Evolutionary conservation across 2,797 vertebrate genomes (phyloP), one percentile per base, ranked within the genome.

Genomic region (Muraenolepis orangiensis): DNA sequence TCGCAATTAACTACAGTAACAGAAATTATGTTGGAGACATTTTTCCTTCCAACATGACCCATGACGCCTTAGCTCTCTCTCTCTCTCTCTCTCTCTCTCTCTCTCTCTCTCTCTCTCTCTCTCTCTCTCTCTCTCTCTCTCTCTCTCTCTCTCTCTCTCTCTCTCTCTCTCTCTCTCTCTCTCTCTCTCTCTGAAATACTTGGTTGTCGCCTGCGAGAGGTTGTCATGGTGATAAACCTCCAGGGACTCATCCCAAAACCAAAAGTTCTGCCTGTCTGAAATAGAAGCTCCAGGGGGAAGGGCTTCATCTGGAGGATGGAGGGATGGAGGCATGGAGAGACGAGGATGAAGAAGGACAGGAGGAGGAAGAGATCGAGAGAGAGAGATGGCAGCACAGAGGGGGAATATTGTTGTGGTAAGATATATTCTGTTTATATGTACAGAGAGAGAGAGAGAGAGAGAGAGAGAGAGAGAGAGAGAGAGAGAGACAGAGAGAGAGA

Each of bases 211-310:
- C 86, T 88, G 86, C 81, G 82, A 88, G 89, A 85, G 85, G 91
- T 92, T 92, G 92, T 92, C 91, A 93, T 93, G 91, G 91, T 82
- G 90, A 94, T 91, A 78, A 74, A 87, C 88, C 92, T 86, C 76
- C 2, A 76, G 89, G 89, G 90, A 92, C 89, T 92, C 87, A 92
- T 93, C 88, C 89, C 89, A 92, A 91, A 91, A 91, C 86, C 85
- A 78, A 91, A 92, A 91, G 84, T 91, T 91, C 87, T 84, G 79
- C 81, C 77, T 64, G 83, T 91, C 88, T 87, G 83, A 90, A 91
- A 90, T 90, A 90, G 87, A 91, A 87, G 85, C 77, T 77, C 76
- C 64, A 67, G 72, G 69, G 85, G 78, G 75, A 78, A 72, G 74
- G 74, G 86, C 70, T 81, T 87, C 73, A 78, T 84, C 85, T 82